phyloP scores from a whole-genome alignment of 2,797 vertebrate species.

The Mionectes olivaceus region DNA sequence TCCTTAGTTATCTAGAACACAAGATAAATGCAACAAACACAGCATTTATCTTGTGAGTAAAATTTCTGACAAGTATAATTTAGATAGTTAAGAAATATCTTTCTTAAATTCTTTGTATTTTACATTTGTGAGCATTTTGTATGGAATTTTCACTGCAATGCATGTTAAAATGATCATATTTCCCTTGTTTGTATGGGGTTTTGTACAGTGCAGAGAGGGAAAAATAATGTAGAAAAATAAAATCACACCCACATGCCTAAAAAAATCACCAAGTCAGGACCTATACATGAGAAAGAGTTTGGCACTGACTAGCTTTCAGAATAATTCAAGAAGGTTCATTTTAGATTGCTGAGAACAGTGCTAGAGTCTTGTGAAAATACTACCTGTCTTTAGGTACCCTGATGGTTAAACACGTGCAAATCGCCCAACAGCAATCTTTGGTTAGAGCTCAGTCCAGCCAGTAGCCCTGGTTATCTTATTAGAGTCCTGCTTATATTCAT shows the following conservation, averaged over 20 bases:
- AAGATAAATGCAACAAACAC: slow-evolving; percentile 34
- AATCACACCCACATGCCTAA: background rate
- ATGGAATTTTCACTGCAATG: background rate
- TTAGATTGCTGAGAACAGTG: background rate
- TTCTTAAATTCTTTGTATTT: background rate
- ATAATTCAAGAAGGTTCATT: background rate
- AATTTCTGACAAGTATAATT: slow-evolving; percentile 5
- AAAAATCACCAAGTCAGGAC: background rate
- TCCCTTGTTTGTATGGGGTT: background rate
- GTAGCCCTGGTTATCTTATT: background rate
- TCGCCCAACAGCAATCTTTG: background rate
- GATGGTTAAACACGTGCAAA: background rate
- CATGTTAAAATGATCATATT: background rate
- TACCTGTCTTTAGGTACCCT: background rate
- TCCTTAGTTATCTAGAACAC: slow-evolving; percentile 29
- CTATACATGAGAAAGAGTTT: background rate
- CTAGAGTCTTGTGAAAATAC: background rate
- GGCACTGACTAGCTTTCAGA: background rate
- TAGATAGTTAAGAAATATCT: background rate
- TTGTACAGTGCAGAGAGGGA: background rate
- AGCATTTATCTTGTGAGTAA: slow-evolving; percentile 23
- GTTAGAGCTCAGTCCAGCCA: background rate
- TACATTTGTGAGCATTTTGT: background rate
- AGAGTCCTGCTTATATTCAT: background rate
- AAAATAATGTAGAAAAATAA: background rate